phyloP scores from a whole-genome alignment of 2,888 invertebrate genomes.

The Syritta pipiens region DNA sequence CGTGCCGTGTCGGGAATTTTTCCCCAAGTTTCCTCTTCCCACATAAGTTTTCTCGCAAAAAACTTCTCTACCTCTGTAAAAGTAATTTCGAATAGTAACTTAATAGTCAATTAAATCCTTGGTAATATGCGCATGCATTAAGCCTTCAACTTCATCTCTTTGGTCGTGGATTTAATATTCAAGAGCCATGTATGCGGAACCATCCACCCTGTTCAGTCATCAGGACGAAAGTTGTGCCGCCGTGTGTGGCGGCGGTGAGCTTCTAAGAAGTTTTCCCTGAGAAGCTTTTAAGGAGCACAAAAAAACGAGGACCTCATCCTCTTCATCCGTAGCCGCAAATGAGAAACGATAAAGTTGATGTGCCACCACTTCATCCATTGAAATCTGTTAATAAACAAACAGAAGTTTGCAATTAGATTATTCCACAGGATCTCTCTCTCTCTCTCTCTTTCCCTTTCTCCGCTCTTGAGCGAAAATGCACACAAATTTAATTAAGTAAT shows the following conservation, averaged over 20 bases:
- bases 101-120: conserved; percentile 68
- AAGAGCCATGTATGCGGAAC: conserved; percentile 60
- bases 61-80: conserved; percentile 24
- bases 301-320: conserved; percentile 46
- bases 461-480: conserved; percentile 37
- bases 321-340: conserved; percentile 57
- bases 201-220: too few relatives aligned
- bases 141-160: conserved; percentile 27
- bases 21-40: too few relatives aligned
- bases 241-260: too few relatives aligned
- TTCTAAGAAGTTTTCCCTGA: too few relatives aligned
- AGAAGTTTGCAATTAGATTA: conserved; percentile 70
- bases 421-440: conserved; percentile 29
- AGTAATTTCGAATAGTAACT: conserved; percentile 62
- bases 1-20: background rate
- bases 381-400: conserved; percentile 69
- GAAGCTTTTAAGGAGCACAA: conserved; percentile 55
- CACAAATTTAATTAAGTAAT: conserved; percentile 69
- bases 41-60: conserved; percentile 41
- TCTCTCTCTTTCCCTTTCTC: background rate
- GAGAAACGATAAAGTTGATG: conserved; percentile 69
- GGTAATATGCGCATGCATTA: conserved; percentile 66
- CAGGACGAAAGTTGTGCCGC: too few relatives aligned
- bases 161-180: conserved; percentile 57
- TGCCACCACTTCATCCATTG: conserved; percentile 66